Conservation (phyloP, 2,888 invertebrate genomes). For the Leuctra nigra region DNA sequence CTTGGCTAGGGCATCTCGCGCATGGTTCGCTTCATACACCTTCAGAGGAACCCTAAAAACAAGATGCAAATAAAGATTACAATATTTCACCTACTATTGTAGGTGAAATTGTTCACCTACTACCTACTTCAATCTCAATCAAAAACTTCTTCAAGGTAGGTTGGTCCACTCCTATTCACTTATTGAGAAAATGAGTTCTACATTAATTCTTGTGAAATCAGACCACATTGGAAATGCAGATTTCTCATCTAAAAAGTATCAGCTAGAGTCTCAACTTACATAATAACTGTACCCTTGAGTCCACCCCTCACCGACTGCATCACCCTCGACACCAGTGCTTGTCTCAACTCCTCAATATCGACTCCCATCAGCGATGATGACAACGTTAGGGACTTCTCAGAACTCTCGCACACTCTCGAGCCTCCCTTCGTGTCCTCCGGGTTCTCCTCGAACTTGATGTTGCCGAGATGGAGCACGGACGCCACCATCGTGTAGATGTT, state of each 20-base stretch:
- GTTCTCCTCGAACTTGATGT: conserved; percentile 92
- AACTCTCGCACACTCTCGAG: conserved; percentile 56
- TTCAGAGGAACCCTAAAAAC: conserved; percentile 85
- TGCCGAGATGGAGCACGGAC: conserved; percentile 90
- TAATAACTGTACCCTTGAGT: conserved; percentile 89
- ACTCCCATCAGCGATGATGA: conserved; percentile 66
- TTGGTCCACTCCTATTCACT: too few species aligned
- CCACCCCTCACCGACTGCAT: conserved; percentile 96
- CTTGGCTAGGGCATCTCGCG: conserved; percentile 94
- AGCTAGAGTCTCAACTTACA: conserved; percentile 52
- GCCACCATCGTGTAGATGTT: conserved; percentile 86
- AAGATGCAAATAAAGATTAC: conserved; percentile 6
- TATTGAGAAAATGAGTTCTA: too few species aligned
- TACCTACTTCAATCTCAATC: too few species aligned
- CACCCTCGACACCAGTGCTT: conserved; percentile 81
- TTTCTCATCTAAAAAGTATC: too few species aligned
- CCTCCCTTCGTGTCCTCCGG: conserved; percentile 79
- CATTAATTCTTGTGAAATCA: too few species aligned
- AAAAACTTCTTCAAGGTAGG: too few species aligned
- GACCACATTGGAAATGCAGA: not conserved
- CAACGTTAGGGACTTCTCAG: conserved; percentile 60
- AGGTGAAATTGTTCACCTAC: too few species aligned
- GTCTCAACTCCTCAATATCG: conserved; percentile 69
- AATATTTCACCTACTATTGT: not conserved
- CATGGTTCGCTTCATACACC: conserved; percentile 86